Evolutionary conservation across 1,140 invertebrate species (phyloP), one percentile per base, ranked within the genome.

Genomic region (Oreohelix idahoensis): DNA sequence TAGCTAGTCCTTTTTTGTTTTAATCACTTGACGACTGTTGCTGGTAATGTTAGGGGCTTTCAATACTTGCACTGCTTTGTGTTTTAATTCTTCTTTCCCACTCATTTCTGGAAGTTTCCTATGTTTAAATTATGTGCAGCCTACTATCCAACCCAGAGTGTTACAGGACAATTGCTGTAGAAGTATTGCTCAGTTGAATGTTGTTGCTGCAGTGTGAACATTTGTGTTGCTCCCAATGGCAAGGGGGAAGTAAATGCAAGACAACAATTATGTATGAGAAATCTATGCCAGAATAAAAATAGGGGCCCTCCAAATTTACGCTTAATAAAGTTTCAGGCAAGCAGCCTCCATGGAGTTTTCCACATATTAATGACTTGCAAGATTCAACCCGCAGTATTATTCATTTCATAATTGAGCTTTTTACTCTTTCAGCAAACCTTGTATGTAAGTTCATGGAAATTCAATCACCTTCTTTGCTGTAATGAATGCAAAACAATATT

Each of bases 351-450:
- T 2, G 8, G 5, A 66, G 29, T 32, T 66, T 29, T 66, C 2
- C 29, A 17, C 23, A 1, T 66, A 32, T 66, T 32, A 32, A 2
- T 66, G 2, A 66, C 29, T 66, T 66, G 5, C 5, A 17, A 66
- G 17, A 66, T 66, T 32, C n/a, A 66, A 11, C 29, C n/a, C 63
- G 32, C 32, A 45, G n/a, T 29, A 32, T 66, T 32, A 32, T 32
- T 5, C 32, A 35, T 1, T 32, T 66, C 63, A 66, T 66, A 23
- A 66, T 66, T 2, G 23, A 66, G n/a, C 32, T 66, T 66, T 58
- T 66, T 66, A 66, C 63, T 66, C 63, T 66, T 66, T 8, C 63
- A 66, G 63, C 63, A 66, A 66, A 66, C 63, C n/a, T 66, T 66
- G 29, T 66, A 66, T 66, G 63, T 66, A 66, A 66, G 63, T 66